Conservation (phyloP, 64 coral and sea anemone species). For the Stylophora pistillata region DNA sequence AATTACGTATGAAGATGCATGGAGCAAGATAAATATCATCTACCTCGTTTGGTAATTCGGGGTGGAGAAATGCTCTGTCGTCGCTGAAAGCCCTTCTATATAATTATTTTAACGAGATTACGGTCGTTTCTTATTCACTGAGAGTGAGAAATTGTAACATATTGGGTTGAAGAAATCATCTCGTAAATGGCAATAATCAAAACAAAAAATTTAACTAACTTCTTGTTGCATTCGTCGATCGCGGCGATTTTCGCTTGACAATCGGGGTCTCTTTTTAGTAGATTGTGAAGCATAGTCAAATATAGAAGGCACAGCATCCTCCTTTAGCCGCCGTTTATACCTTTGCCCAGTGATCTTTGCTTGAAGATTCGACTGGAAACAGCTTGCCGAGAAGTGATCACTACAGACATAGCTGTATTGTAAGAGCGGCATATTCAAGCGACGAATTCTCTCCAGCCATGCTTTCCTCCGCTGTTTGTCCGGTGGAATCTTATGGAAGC, state of each 20-base stretch:
- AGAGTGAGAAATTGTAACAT: no score
- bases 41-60: no score
- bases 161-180: no score
- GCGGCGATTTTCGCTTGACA: not conserved
- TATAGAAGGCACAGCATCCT: conserved; percentile 14
- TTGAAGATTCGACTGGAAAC: conserved; percentile 29
- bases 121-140: not conserved
- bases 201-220: no score
- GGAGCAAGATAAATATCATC: no score
- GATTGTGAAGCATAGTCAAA: not conserved
- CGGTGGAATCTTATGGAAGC: no score
- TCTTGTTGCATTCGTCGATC: not conserved
- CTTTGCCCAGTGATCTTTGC: conserved; percentile 23
- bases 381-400: conserved; percentile 34
- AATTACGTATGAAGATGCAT: no score
- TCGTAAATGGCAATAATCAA: no score
- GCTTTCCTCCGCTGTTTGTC: no score
- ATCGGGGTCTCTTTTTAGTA: not conserved
- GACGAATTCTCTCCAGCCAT: conserved; percentile 32
- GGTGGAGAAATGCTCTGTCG: no score
- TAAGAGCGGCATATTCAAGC: conserved; percentile 3
- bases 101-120: no score
- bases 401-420: conserved; percentile 48
- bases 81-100: no score
- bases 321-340: conserved; percentile 17